phyloP scores from a whole-genome alignment of 2,888 invertebrate species.

The Ashinkailepas kermadecensis region DNA sequence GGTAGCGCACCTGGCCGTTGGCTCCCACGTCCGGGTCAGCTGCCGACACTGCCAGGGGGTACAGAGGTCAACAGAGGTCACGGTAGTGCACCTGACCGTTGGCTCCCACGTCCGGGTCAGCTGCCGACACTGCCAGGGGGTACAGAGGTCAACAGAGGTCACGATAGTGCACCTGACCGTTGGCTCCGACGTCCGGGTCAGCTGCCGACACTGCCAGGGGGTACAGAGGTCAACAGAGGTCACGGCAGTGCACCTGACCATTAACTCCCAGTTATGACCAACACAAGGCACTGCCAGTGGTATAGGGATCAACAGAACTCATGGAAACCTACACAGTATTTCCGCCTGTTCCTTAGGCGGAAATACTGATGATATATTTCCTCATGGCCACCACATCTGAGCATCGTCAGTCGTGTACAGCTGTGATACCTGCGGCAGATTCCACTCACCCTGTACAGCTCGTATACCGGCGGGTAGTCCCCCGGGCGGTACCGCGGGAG shows the following conservation, averaged over 20 bases:
- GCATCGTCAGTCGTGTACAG: too few species aligned
- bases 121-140: conserved; percentile 28
- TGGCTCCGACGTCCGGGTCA: conserved; percentile 31
- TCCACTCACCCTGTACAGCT: neutral
- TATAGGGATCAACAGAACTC: neutral
- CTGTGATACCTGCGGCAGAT: too few species aligned
- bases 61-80: too few species aligned
- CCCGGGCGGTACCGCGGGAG: neutral
- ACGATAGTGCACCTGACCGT: conserved; percentile 31
- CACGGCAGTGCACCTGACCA: conserved; percentile 19
- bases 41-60: conserved; percentile 27
- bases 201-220: conserved; percentile 28
- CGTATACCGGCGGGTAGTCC: neutral
- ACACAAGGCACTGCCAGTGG: too few species aligned
- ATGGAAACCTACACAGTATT: neutral
- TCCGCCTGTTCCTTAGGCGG: too few species aligned
- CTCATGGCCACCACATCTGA: too few species aligned
- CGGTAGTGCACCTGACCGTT: conserved; percentile 30
- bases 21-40: conserved; percentile 29
- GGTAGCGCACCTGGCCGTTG: conserved; percentile 30
- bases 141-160: too few species aligned
- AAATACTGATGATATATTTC: too few species aligned
- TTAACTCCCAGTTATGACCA: too few species aligned
- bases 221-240: neutral
- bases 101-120: conserved; percentile 28